Conservation (phyloP, 2,113 vertebrate species). For the Rattus norvegicus region GRCr8 NC_086031.1:20126501-20127000, state of each 20-base stretch:
- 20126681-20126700: background rate
- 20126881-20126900: background rate
- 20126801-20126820: background rate
- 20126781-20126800: background rate
- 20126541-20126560: background rate
- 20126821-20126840: background rate
- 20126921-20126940: background rate
- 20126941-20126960: background rate
- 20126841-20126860: background rate
- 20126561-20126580: background rate
- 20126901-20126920: background rate
- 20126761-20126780: background rate
- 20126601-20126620: background rate
- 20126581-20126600: background rate
- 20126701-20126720: background rate
- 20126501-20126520: background rate
- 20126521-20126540: background rate
- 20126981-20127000: too few species aligned
- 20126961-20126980: background rate
- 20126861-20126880: background rate
- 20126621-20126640: constrained; percentile 12
- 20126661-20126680: background rate
- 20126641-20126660: background rate
- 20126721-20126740: background rate
- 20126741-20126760: background rate